Evolutionary conservation across 1,140 invertebrate genomes (phyloP), one percentile per base, ranked within the genome.

Genomic region (Proctacanthus coquilletti): DNA sequence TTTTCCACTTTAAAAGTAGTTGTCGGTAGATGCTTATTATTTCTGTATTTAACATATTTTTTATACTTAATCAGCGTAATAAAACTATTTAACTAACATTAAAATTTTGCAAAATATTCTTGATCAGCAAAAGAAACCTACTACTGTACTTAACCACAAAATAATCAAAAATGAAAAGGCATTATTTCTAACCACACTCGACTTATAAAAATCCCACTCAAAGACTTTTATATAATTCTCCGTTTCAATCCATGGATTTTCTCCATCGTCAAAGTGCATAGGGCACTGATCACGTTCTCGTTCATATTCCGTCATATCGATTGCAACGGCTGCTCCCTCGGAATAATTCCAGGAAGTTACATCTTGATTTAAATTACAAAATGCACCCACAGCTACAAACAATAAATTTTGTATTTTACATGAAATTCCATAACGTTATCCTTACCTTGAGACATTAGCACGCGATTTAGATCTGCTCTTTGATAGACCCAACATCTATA

Each of bases 401-500:
- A 32, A 32, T 5, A 32, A 32, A 11, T 11, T 11, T 32, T 6
- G 10, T 34, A 34, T 15, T 34, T 17, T 34, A 6, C 10, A 11
- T 32, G 15, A 6, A 32, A 32, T 34, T 34, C 18, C 6, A 33
- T 8, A 33, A 40, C 21, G 9, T 17, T 40, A 31, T 4, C 46
- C 56, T 29, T 38, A 45, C 43, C 43, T 59, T 88, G 78, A 3
- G 87, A 92, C 82, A 92, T 84, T 2, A 86, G 62, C 14, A 93
- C 71, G 42, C 57, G 52, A 51, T 95, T 96, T 43, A 95, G 72
- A 71, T 95, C 92, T 18, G 87, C 78, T 50, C 93, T 71, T 56
- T 95, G 89, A 65, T 96, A 98, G 0, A 95, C 91, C 93, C 93
- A 98, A 58, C 93, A 98, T 47, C 91, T 74, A 60, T 95, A 98